Evolutionary conservation across 2,888 invertebrate genomes (phyloP), one percentile per base, ranked within the genome.

Genomic region (Sarcophaga rosellei): DNA sequence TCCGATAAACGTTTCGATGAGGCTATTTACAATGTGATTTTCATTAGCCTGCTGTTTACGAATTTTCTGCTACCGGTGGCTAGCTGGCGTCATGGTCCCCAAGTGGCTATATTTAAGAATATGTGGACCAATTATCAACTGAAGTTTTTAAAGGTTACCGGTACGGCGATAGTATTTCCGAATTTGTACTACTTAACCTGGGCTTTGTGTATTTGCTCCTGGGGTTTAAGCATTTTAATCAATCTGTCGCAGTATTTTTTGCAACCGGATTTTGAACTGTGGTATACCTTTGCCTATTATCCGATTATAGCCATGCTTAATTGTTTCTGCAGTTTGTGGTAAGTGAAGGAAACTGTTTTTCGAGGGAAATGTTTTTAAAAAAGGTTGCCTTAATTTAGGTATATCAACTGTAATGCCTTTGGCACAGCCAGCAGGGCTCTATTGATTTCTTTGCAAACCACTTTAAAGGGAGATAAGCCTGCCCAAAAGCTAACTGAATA

Each of bases 121-220:
- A 96, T 96, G 96, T 96, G 96, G 96, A 96, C 96, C 0, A 95
- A 95, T 91, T 96, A 96, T 92, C 96, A 96, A 94, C 95, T 96
- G 90, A 92, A 92, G 82, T 93, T 92, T 88, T 89, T 91, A 23
- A 91, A 92, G 86, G 92, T 93, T 1, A 93, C 93, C 2, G 93
- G 96, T 1, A 95, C 94, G 0, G 94, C 95, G 0, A 95, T 96
- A 57, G 94, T 95, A 4, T 96, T 96, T 89, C 95, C 95, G 0
- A 95, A 95, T 88, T 92, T 96, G 2, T 94, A 95, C 87, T 92
- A 94, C 0, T 92, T 96, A 10, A 96, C 96, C 0, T 96, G 95
- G 94, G 94, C 94, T 0, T 92, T 96, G 1, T 96, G 96, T 88
- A 92, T 95, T 5, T 94, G 95, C 88, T 96, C 96, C 0, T 96